Percentiles rank a stretch among this genome's conserved stretches.
Conservation (phyloP, 2,113 vertebrate species). For the Pongo pygmaeus region DNA sequence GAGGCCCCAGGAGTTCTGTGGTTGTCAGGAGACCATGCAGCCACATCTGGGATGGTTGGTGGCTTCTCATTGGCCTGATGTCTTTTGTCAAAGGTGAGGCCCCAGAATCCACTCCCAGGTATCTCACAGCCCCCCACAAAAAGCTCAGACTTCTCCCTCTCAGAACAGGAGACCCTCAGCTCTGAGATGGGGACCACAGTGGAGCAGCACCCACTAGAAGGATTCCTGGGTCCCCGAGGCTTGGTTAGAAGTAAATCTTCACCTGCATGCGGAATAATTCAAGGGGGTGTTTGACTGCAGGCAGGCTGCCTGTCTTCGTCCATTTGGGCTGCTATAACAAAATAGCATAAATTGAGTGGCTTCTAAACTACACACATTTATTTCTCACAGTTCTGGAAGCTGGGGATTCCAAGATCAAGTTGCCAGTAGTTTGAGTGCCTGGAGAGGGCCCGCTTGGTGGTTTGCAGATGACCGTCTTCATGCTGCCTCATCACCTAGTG, state of each 20-base stretch:
- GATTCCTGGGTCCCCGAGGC: too few species aligned
- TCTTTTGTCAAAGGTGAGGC: not conserved
- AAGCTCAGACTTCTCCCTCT: not conserved
- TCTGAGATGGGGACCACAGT: not conserved
- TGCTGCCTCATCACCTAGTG: not conserved
- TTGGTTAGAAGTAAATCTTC: not conserved
- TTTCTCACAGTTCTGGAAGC: not conserved
- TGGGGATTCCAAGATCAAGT: not conserved
- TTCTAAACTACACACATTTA: not conserved
- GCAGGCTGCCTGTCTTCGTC: not conserved
- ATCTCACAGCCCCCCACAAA: too few species aligned
- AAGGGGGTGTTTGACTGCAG: accelerated
- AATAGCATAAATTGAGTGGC: not conserved
- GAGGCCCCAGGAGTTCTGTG: not conserved
- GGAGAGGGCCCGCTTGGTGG: not conserved
- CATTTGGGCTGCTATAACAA: not conserved
- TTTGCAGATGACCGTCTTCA: not conserved
- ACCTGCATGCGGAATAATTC: not conserved
- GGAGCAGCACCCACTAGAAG: too few species aligned
- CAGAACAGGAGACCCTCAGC: not conserved
- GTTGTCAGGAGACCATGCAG: accelerated
- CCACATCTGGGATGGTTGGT: not conserved
- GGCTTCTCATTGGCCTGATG: not conserved
- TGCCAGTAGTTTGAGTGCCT: not conserved
- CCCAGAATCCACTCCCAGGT: not conserved